phyloP scores from a whole-genome alignment of 2,113 vertebrate species.

The Onychostruthus taczanowskii region DNA sequence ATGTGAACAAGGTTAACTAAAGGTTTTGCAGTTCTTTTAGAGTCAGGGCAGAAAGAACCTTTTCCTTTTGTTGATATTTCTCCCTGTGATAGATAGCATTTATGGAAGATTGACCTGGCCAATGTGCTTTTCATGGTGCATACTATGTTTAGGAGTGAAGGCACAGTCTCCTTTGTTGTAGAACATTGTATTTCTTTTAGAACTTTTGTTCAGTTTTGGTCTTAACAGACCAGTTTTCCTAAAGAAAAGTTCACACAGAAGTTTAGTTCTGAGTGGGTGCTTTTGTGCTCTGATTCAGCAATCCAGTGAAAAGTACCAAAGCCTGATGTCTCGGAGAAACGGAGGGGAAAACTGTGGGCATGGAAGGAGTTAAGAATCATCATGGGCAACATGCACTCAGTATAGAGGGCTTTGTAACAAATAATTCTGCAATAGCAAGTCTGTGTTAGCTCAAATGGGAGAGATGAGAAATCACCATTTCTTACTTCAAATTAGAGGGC shows the following conservation, averaged over 20 bases:
- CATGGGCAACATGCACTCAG: neutral
- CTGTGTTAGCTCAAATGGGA: neutral
- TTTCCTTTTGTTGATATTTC: neutral
- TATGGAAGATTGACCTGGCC: neutral
- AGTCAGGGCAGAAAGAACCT: neutral
- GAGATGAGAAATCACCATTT: neutral
- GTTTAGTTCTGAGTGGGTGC: neutral
- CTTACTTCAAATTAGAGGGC: neutral
- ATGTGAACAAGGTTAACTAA: neutral
- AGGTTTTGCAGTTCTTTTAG: neutral
- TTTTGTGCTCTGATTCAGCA: neutral
- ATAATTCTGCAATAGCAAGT: neutral
- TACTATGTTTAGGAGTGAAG: neutral
- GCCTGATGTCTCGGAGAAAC: neutral
- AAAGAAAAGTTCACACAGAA: neutral
- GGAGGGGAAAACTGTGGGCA: neutral
- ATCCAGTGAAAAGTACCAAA: neutral
- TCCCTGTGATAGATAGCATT: neutral
- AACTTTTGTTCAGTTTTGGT: neutral
- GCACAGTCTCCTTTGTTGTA: neutral
- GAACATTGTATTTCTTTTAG: neutral
- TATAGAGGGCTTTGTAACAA: neutral
- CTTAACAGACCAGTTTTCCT: neutral
- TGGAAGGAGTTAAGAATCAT: neutral
- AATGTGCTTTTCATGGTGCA: neutral